phyloP scores from a whole-genome alignment of 2,888 invertebrate genomes.

The Clunio marinus region DNA sequence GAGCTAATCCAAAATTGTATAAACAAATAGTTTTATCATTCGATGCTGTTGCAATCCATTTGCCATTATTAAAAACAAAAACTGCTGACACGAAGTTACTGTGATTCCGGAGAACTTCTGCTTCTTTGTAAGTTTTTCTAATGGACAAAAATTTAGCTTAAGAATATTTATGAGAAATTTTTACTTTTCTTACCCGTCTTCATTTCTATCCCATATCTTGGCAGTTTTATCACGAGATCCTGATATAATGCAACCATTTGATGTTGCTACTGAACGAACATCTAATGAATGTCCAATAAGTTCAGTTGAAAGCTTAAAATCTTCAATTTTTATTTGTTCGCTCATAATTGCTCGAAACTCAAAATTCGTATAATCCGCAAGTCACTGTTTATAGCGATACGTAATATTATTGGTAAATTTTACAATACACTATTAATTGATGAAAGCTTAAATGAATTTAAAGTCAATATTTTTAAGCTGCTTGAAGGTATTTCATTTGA shows the following conservation, averaged over 20 bases:
- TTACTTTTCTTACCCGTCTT: constrained; percentile 56
- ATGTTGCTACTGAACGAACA: constrained; percentile 69
- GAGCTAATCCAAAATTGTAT: constrained; percentile 66
- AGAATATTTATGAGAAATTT: constrained; percentile 40
- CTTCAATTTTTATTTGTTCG: constrained; percentile 45
- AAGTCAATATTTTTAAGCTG: no score
- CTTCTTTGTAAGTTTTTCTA: constrained; percentile 62
- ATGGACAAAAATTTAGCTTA: constrained; percentile 35
- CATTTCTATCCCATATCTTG: constrained; percentile 71
- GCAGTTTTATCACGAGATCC: constrained; percentile 85
- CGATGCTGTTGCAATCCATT: constrained; percentile 80
- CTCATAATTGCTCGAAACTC: no score
- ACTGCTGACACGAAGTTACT: constrained; percentile 81
- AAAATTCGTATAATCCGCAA: no score
- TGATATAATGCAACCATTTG: constrained; percentile 72
- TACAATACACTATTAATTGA: no score
- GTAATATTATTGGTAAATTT: no score
- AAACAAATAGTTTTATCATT: constrained; percentile 81
- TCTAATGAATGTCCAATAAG: constrained; percentile 79
- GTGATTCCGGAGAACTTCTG: constrained; percentile 71
- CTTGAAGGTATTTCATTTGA: no score
- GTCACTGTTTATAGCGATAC: no score
- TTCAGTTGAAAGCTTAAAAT: constrained; percentile 75
- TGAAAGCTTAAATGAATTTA: no score
- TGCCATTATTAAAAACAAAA: constrained; percentile 68